These are phyloP conservation scores for Halocynthia roretzi DNA, from an alignment of 23 tunicate species.

Conservation along the genomic window DNA sequence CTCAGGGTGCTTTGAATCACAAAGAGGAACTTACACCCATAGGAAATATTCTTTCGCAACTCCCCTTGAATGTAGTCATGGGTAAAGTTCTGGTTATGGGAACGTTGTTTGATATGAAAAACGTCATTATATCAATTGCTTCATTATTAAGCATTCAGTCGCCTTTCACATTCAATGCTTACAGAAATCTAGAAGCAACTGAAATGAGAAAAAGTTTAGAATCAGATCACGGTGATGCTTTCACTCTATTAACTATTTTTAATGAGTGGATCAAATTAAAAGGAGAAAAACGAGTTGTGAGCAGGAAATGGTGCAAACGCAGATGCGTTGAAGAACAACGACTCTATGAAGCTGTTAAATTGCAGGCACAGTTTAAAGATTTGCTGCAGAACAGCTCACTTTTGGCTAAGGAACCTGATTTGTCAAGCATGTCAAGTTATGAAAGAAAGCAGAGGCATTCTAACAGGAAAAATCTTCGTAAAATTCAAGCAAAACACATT, in stretches of 20 bases:
- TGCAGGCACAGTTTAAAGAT: slow-evolving; percentile 75
- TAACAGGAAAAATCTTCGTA: slow-evolving; percentile 52
- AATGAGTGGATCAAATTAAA: slow-evolving; percentile 95
- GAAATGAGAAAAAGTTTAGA: slow-evolving; percentile 72
- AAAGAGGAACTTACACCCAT: slow-evolving; percentile 81
- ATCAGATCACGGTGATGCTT: slow-evolving; percentile 94
- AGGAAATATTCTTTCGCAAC: slow-evolving; percentile 86
- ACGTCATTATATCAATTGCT: slow-evolving; percentile 80
- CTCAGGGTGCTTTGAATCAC: slow-evolving; percentile 76
- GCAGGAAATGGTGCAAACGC: slow-evolving; percentile 93
- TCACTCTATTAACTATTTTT: slow-evolving; percentile 76
- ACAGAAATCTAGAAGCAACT: slow-evolving; percentile 76
- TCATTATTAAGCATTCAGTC: slow-evolving; percentile 85
- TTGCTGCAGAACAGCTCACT: slow-evolving; percentile 54
- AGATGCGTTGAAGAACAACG: slow-evolving; percentile 94
- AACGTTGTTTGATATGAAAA: slow-evolving; percentile 83
- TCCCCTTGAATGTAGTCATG: slow-evolving; percentile 90
- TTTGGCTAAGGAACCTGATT: slow-evolving; percentile 24
- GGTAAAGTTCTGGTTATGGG: slow-evolving; percentile 97
- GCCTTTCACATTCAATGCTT: slow-evolving; percentile 87
- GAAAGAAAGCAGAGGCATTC: slow-evolving; percentile 63
- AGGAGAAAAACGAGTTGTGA: slow-evolving; percentile 46
- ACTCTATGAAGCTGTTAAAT: slow-evolving; percentile 92
- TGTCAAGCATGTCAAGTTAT: slow-evolving; percentile 48
- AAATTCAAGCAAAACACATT: slow-evolving; percentile 61